Evolutionary conservation across 1,140 invertebrate species (phyloP).

Genomic region (Leptinotarsa lineolata): DNA sequence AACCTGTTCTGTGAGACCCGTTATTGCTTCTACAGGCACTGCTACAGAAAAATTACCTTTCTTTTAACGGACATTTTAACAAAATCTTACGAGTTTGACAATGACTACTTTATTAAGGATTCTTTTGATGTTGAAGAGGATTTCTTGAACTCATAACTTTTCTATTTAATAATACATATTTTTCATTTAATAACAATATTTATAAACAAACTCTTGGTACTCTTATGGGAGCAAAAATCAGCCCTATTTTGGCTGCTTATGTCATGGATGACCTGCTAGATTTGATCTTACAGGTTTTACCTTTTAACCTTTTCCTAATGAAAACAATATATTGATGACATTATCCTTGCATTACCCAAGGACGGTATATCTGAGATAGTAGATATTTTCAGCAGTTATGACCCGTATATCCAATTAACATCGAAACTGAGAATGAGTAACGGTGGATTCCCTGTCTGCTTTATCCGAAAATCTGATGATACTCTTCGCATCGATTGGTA

Average conservation of each 20-base stretch:
- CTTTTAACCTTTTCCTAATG: slow-evolving; percentile 12
- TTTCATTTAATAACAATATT: neutral
- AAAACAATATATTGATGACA: slow-evolving; percentile 24
- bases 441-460: neutral
- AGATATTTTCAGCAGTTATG: slow-evolving; percentile 6
- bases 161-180: slow-evolving; percentile 1
- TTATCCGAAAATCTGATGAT: neutral
- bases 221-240: slow-evolving; percentile 20
- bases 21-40: too few relatives aligned
- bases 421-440: neutral
- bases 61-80: too few relatives aligned
- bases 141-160: neutral
- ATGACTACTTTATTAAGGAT: too few relatives aligned
- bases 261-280: slow-evolving; percentile 18
- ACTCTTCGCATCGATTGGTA: too few relatives aligned
- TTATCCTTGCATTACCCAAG: slow-evolving; percentile 5
- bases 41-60: too few relatives aligned
- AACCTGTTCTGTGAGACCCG: too few relatives aligned
- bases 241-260: slow-evolving; percentile 7
- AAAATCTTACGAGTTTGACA: too few relatives aligned
- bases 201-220: slow-evolving; percentile 22
- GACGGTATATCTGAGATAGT: neutral
- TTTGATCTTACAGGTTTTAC: neutral
- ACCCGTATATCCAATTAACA: neutral
- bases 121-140: neutral